Conservation (phyloP, 2,888 invertebrate species). For the Eristalis arbustorum region DNA sequence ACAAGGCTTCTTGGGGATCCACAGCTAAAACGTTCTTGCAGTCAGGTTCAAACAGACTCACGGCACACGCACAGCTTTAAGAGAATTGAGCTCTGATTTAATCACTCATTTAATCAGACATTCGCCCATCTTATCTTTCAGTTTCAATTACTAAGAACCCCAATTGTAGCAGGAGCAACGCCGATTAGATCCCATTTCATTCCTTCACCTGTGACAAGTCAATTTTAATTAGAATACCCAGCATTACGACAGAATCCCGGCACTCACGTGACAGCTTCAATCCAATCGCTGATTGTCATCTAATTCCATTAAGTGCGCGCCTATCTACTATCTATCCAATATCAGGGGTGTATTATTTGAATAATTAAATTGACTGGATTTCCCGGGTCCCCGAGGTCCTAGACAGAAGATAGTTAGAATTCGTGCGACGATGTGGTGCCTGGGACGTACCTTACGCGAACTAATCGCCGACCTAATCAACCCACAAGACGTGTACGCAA, state of each 20-base stretch:
- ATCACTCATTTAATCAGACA: too few relatives aligned
- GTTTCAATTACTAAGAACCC: too few relatives aligned
- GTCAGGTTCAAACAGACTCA: too few relatives aligned
- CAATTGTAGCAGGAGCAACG: background rate
- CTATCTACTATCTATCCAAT: background rate
- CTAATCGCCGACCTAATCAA: background rate
- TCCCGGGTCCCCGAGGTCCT: background rate
- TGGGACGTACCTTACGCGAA: background rate
- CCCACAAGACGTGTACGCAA: conserved; percentile 40
- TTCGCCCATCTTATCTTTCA: too few relatives aligned
- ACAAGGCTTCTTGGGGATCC: too few relatives aligned
- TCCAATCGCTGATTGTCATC: background rate
- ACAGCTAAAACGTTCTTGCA: too few relatives aligned
- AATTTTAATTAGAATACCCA: background rate
- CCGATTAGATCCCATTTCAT: background rate
- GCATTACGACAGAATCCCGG: background rate
- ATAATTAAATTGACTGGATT: background rate
- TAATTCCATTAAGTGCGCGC: background rate
- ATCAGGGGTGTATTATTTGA: background rate
- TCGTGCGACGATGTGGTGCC: background rate
- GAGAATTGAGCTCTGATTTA: too few relatives aligned
- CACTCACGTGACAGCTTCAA: background rate
- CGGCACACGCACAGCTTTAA: too few relatives aligned
- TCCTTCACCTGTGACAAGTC: background rate
- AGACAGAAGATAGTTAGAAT: background rate